Evolutionary conservation across 2,113 vertebrate species (phyloP).

Genomic region (Scomber colias): DNA sequence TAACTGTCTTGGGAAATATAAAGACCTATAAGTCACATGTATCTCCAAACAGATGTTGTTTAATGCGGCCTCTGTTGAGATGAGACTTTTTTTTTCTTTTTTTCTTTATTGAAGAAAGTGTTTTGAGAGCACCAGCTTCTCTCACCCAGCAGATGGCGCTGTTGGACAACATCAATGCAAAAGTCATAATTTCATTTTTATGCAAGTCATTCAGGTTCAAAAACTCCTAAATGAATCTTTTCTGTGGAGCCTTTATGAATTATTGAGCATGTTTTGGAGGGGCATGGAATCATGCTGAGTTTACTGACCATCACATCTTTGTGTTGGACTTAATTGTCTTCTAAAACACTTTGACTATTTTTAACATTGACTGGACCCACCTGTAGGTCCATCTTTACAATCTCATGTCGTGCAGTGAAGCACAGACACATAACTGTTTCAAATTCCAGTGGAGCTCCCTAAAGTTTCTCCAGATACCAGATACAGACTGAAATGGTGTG

Average conservation of each 20-base stretch:
- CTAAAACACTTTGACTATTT: neutral
- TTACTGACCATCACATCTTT: slow-evolving; percentile 1
- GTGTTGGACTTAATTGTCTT: neutral
- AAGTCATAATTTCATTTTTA: slow-evolving; percentile 17
- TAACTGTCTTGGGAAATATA: neutral
- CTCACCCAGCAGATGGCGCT: slow-evolving; percentile 73
- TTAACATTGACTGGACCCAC: neutral
- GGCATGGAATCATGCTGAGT: neutral
- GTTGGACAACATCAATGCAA: slow-evolving; percentile 24
- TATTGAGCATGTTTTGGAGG: neutral
- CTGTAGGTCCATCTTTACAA: neutral
- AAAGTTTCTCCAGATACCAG: neutral
- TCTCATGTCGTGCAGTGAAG: neutral
- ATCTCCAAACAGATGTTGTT: neutral
- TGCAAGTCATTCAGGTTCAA: slow-evolving; percentile 53
- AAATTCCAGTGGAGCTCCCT: neutral
- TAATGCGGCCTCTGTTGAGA: neutral
- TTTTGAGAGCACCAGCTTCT: slow-evolving; percentile 11
- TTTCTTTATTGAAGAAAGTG: slow-evolving; percentile 5
- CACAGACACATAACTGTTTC: neutral
- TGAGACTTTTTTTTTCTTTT: neutral
- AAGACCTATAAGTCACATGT: neutral
- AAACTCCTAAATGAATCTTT: slow-evolving; percentile 10
- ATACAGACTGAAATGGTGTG: neutral
- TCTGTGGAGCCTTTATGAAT: neutral